Percentiles rank a stretch among this genome's conserved stretches.
Evolutionary conservation across 2,888 invertebrate genomes (phyloP).

Genomic region (Imbricaverruca yamaguchii): DNA sequence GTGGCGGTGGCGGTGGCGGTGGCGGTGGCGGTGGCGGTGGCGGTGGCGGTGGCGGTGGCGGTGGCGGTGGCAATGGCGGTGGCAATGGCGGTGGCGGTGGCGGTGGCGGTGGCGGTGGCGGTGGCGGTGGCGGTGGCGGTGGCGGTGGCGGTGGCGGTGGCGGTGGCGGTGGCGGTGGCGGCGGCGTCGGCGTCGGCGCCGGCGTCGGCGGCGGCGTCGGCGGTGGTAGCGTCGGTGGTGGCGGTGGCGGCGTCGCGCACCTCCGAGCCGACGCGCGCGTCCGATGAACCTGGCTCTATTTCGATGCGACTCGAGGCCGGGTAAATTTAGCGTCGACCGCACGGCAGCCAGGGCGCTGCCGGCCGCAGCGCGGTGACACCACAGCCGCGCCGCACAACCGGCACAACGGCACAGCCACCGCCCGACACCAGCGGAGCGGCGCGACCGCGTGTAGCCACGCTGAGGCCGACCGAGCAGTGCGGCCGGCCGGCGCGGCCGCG

Average conservation of each 20-base stretch:
- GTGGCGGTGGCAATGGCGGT: background rate
- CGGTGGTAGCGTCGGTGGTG: background rate
- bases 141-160: too few relatives aligned
- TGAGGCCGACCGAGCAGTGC: background rate
- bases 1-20: too few relatives aligned
- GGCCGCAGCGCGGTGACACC: background rate
- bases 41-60: background rate
- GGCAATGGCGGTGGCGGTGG: background rate
- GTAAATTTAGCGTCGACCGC: slow-evolving; percentile 1
- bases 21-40: background rate
- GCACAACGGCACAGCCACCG: background rate
- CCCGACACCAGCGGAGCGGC: background rate
- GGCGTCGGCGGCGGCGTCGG: too few relatives aligned
- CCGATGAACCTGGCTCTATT: slow-evolving; percentile 13
- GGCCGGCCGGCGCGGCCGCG: background rate
- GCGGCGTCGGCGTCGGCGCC: too few relatives aligned
- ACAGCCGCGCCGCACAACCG: background rate
- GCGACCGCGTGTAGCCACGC: background rate
- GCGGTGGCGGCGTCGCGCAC: background rate
- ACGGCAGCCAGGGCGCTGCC: background rate
- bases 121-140: too few relatives aligned
- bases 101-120: background rate
- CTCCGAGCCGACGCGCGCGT: background rate
- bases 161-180: too few relatives aligned
- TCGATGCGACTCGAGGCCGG: slow-evolving; percentile 10